phyloP scores from a whole-genome alignment of 2,113 vertebrate genomes.

The Symphodus melops region DNA sequence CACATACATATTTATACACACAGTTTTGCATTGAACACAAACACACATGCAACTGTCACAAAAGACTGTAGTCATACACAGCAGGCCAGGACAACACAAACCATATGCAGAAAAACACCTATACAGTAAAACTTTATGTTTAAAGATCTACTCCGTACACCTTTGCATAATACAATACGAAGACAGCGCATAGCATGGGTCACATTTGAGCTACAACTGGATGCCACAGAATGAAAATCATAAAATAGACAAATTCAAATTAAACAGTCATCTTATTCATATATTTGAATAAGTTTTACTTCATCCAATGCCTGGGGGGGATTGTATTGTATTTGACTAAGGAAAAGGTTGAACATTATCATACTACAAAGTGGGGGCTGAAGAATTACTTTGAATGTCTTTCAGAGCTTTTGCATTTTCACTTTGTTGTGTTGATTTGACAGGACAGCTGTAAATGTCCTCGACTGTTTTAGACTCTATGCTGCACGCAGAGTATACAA shows the following conservation, averaged over 20 bases:
- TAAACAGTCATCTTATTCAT: too few relatives aligned
- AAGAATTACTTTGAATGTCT: not conserved
- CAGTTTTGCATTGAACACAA: constrained; percentile 10
- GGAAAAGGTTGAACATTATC: not conserved
- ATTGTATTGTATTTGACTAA: not conserved
- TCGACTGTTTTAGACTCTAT: not conserved
- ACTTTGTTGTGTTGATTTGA: not conserved
- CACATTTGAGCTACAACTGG: too few relatives aligned
- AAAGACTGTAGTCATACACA: not conserved
- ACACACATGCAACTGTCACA: not conserved
- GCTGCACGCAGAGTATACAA: not conserved
- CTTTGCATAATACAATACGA: too few relatives aligned
- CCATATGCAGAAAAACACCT: not conserved
- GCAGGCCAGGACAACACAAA: not conserved
- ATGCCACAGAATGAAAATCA: too few relatives aligned
- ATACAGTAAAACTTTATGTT: not conserved
- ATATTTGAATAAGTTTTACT: too few relatives aligned
- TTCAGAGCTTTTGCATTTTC: not conserved
- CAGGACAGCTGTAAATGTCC: constrained; percentile 1
- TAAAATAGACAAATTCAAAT: too few relatives aligned
- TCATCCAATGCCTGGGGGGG: too few relatives aligned
- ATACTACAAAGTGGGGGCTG: not conserved
- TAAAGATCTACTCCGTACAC: too few relatives aligned
- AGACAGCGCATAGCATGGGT: too few relatives aligned
- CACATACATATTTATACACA: constrained; percentile 9